These are phyloP conservation scores for Megalops cyprinoides DNA, from an alignment of 2,797 vertebrate species.

Conservation along the genomic window DNA sequence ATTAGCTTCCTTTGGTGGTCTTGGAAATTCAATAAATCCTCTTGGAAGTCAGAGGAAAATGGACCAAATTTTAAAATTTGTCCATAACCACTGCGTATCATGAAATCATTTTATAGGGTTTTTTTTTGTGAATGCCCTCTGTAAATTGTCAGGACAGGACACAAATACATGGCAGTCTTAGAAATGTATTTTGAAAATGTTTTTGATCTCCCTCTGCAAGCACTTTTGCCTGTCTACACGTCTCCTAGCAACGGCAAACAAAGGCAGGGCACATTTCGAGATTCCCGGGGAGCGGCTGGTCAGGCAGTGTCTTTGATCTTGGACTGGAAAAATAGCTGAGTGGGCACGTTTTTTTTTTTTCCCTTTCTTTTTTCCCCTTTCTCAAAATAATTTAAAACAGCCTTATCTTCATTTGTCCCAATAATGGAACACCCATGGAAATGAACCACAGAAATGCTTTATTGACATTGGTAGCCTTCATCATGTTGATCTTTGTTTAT, in stretches of 20 bases:
- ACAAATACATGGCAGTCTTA: slow-evolving; percentile 72
- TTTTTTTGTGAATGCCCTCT: slow-evolving; percentile 51
- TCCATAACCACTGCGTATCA: neutral
- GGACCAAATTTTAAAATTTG: neutral
- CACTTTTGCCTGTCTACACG: slow-evolving; percentile 76
- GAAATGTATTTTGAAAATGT: slow-evolving; percentile 82
- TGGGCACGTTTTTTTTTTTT: slow-evolving; percentile 82
- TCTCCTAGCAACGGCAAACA: slow-evolving; percentile 86
- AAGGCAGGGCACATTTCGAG: slow-evolving; percentile 83
- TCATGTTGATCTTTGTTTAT: neutral
- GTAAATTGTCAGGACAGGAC: slow-evolving; percentile 67
- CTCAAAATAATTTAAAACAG: slow-evolving; percentile 61
- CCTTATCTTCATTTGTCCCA: slow-evolving; percentile 78
- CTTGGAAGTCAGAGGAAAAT: slow-evolving; percentile 1
- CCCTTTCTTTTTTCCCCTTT: slow-evolving; percentile 70
- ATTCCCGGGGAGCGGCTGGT: slow-evolving; percentile 76
- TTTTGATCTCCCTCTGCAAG: slow-evolving; percentile 80
- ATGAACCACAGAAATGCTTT: slow-evolving; percentile 65
- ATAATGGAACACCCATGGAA: slow-evolving; percentile 65
- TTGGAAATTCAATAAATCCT: neutral
- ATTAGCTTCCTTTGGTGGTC: neutral
- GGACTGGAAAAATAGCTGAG: slow-evolving; percentile 77
- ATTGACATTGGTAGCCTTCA: slow-evolving; percentile 41
- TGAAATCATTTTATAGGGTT: slow-evolving; percentile 20
- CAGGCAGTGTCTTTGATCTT: slow-evolving; percentile 75